Evolutionary conservation across 2,113 vertebrate species (phyloP).

Genomic region (Suricata suricatta): DNA sequence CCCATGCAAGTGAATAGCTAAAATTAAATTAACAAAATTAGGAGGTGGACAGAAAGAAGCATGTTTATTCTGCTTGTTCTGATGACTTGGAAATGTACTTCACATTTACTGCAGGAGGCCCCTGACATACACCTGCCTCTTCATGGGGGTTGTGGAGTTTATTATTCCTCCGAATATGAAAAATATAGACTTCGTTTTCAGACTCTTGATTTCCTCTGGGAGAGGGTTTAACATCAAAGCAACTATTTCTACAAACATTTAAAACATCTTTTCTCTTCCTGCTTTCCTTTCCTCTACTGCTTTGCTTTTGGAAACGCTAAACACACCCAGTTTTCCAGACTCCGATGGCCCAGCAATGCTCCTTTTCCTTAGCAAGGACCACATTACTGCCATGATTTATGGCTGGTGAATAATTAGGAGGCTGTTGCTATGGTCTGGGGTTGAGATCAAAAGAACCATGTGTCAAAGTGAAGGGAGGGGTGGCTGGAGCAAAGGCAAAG

Average conservation of each 20-base stretch:
- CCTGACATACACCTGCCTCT: slow-evolving; percentile 57
- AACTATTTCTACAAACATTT: slow-evolving; percentile 80
- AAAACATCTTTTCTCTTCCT: slow-evolving; percentile 77
- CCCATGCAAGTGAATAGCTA: slow-evolving; percentile 19
- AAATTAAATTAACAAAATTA: slow-evolving; percentile 71
- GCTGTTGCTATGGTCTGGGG: slow-evolving; percentile 73
- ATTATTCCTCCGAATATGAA: slow-evolving; percentile 64
- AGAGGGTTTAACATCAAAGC: slow-evolving; percentile 79
- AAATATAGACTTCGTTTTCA: slow-evolving; percentile 65
- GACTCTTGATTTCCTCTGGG: slow-evolving; percentile 76
- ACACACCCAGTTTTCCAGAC: slow-evolving; percentile 74
- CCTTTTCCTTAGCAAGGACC: slow-evolving; percentile 66
- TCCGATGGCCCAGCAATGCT: neutral
- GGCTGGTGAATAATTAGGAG: slow-evolving; percentile 73
- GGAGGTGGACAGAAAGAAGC: slow-evolving; percentile 35
- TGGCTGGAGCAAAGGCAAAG: neutral
- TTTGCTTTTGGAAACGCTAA: slow-evolving; percentile 71
- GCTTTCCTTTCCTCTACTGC: slow-evolving; percentile 35
- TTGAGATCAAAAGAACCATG: slow-evolving; percentile 75
- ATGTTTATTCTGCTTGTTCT: slow-evolving; percentile 33
- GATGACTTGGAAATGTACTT: neutral
- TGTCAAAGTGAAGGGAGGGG: slow-evolving; percentile 67
- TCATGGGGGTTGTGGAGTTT: slow-evolving; percentile 57
- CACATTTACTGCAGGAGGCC: neutral
- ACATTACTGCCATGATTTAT: slow-evolving; percentile 71